A percentile compares a stretch with the other conserved stretches of the same genome.
These are phyloP conservation scores for Pedicia rivosa DNA, from an alignment of 2,888 invertebrate species.

Conservation along the genomic window DNA sequence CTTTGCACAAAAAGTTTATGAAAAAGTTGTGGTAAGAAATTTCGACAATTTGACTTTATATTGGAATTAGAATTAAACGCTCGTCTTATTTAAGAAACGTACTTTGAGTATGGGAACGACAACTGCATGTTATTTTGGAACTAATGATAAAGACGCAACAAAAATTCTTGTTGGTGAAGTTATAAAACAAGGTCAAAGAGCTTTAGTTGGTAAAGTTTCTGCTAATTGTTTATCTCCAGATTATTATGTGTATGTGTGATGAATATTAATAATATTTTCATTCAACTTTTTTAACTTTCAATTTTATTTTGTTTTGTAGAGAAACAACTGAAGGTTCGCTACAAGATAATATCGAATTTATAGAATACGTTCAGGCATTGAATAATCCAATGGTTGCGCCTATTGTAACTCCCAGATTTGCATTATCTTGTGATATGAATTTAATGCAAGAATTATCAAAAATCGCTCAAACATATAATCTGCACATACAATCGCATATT, in stretches of 20 bases:
- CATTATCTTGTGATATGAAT: slow-evolving; percentile 56
- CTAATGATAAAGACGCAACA: slow-evolving; percentile 55
- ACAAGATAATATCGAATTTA: slow-evolving; percentile 42
- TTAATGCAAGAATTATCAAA: slow-evolving; percentile 49
- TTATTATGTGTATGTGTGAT: slow-evolving; percentile 22
- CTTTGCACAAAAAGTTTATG: slow-evolving; percentile 55
- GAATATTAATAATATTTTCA: neutral
- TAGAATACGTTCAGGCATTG: slow-evolving; percentile 37
- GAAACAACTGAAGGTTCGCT: slow-evolving; percentile 50
- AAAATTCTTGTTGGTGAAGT: slow-evolving; percentile 52
- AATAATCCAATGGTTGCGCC: slow-evolving; percentile 50
- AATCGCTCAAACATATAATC: slow-evolving; percentile 46
- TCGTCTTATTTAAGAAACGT: slow-evolving; percentile 38
- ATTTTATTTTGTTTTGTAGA: slow-evolving; percentile 31
- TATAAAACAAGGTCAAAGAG: slow-evolving; percentile 55
- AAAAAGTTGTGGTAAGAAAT: slow-evolving; percentile 58
- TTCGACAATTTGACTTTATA: neutral
- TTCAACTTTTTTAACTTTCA: slow-evolving; percentile 29
- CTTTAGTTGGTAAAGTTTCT: slow-evolving; percentile 68
- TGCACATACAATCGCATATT: slow-evolving; percentile 75
- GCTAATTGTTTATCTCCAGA: slow-evolving; percentile 26
- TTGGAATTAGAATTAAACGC: neutral
- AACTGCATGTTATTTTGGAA: slow-evolving; percentile 76
- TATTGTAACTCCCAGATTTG: slow-evolving; percentile 74
- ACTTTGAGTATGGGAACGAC: slow-evolving; percentile 70